Conservation (phyloP, 1,140 invertebrate species). For the Drosophila malerkotliana region DNA sequence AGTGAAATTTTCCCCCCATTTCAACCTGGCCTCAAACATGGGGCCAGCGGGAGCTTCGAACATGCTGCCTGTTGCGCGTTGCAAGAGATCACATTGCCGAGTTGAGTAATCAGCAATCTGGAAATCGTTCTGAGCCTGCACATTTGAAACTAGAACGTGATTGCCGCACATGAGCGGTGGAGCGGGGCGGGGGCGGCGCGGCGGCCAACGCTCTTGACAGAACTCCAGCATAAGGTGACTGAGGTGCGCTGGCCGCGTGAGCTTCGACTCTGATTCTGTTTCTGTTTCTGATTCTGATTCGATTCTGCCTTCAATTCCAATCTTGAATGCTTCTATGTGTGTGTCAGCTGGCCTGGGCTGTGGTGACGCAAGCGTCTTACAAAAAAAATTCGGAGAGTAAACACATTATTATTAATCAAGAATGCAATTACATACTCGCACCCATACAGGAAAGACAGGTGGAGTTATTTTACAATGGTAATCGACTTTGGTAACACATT, state of each 20-base stretch:
- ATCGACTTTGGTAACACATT: conserved; percentile 4
- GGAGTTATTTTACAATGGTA: background rate
- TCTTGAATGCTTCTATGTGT: background rate
- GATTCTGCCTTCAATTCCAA: conserved; percentile 27
- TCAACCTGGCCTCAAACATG: conserved; percentile 4
- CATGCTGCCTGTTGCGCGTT: conserved; percentile 45
- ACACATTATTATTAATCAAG: conserved; percentile 41
- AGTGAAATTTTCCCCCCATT: conserved; percentile 63
- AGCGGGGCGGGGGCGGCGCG: conserved; percentile 1
- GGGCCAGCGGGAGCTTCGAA: background rate
- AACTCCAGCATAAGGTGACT: conserved; percentile 31
- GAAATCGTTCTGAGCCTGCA: conserved; percentile 70
- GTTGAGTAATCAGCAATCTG: conserved; percentile 74
- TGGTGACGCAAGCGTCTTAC: conserved; percentile 58
- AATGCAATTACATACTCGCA: conserved; percentile 17
- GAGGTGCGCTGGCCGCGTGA: conserved; percentile 41
- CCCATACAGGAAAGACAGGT: background rate
- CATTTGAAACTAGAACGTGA: conserved; percentile 77
- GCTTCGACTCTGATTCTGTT: conserved; percentile 6
- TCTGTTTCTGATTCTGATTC: conserved; percentile 26
- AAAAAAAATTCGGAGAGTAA: conserved; percentile 48
- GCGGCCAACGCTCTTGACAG: conserved; percentile 30
- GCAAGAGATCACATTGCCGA: conserved; percentile 70
- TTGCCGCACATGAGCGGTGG: conserved; percentile 21
- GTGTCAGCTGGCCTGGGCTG: background rate